These are phyloP conservation scores for Pachliopta kotzebuea DNA, from an alignment of 2,888 invertebrate genomes.

Conservation along the genomic window DNA sequence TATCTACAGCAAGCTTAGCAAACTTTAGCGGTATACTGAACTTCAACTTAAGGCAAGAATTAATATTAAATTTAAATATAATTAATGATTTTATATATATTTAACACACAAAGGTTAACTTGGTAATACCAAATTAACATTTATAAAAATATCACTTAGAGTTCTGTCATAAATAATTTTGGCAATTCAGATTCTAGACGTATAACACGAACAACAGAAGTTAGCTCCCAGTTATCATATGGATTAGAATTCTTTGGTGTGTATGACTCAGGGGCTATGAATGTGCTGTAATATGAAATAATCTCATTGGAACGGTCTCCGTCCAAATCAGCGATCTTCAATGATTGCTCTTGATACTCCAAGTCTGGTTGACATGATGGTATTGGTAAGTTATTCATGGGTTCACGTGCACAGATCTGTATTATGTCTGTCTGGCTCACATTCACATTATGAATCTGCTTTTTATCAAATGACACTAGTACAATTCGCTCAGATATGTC, in stretches of 20 bases:
- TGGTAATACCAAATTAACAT: not conserved
- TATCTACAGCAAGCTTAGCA: conserved; percentile 51
- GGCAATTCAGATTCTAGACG: conserved; percentile 87
- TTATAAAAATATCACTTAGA: conserved; percentile 38
- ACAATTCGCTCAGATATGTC: conserved; percentile 86
- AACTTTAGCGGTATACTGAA: conserved; percentile 35
- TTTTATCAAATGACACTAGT: conserved; percentile 88
- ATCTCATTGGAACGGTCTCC: conserved; percentile 88
- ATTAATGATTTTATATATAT: conserved; percentile 7
- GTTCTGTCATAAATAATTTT: conserved; percentile 81
- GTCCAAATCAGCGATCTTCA: conserved; percentile 87
- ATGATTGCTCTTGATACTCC: conserved; percentile 85
- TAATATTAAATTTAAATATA: not conserved
- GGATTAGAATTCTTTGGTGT: conserved; percentile 58
- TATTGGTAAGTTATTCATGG: conserved; percentile 52
- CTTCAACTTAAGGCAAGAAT: conserved; percentile 27
- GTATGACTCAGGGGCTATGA: conserved; percentile 67
- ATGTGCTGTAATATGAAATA: conserved; percentile 87
- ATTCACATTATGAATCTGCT: conserved; percentile 85
- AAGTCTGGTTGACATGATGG: conserved; percentile 87
- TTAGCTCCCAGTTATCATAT: conserved; percentile 81
- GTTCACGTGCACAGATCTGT: conserved; percentile 83
- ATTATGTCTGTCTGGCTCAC: conserved; percentile 89
- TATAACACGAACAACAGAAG: conserved; percentile 85
- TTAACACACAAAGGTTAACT: conserved; percentile 20